A percentile compares a stretch with the other conserved stretches of the same genome.
Evolutionary conservation across 2,797 vertebrate species (phyloP).

Genomic region (Sarcophilus harrisii): DNA sequence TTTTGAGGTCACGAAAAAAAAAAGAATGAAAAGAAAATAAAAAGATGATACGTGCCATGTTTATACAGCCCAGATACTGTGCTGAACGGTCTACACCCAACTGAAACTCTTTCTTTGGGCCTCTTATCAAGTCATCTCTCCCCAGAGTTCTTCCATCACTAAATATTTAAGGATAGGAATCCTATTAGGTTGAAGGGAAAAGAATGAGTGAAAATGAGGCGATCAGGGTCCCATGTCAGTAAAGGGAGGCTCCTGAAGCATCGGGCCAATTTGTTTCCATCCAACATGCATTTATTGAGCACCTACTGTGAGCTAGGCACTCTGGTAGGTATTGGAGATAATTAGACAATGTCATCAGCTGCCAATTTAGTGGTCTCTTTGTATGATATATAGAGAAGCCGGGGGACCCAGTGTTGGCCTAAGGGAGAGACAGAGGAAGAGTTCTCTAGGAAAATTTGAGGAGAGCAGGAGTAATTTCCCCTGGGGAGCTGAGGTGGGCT

Average conservation of each 20-base stretch:
- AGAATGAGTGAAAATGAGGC: conserved; percentile 72
- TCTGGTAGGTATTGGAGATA: neutral
- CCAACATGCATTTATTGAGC: no score
- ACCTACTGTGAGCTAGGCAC: neutral
- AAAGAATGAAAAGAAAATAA: conserved; percentile 31
- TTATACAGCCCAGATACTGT: conserved; percentile 86
- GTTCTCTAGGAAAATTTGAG: neutral
- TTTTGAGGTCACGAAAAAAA: conserved; percentile 84
- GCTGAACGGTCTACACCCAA: conserved; percentile 83
- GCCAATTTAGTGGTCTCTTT: neutral
- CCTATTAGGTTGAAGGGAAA: conserved; percentile 72
- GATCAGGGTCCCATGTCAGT: conserved; percentile 39
- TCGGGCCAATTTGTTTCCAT: neutral
- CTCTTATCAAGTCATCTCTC: conserved; percentile 81
- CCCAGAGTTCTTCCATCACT: conserved; percentile 62
- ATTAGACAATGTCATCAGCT: neutral
- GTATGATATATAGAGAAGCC: no score
- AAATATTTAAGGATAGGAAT: conserved; percentile 78
- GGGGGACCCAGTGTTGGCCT: neutral
- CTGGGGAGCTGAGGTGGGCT: neutral
- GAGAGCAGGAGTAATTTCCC: neutral
- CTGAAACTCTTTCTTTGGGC: conserved; percentile 84
- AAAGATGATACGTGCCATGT: conserved; percentile 79
- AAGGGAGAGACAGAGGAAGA: neutral
- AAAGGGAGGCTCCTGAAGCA: conserved; percentile 54